Base-by-base conservation (phyloP, 2,797 vertebrate species). In the Labroides dimidiatus region DNA sequence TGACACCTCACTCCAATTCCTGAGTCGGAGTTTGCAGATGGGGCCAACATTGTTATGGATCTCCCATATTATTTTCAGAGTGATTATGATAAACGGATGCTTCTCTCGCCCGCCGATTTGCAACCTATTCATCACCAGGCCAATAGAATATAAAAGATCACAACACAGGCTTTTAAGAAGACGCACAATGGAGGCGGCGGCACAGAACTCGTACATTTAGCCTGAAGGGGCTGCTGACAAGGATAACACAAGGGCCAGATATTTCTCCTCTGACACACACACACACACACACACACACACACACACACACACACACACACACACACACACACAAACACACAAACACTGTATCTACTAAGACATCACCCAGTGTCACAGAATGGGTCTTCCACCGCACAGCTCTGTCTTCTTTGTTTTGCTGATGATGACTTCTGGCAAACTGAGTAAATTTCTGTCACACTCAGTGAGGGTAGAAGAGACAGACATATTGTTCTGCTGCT, bases 51-150 rank as follows among this genome's bases (percentile, higher is more conserved):
- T 79, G 64, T 77, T 68, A 68, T 73, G 47, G 76, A 77, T 83
- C 61, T 78, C 19, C 33, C 62, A 37, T 49, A 65, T 53, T 69
- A 78, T 67, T 64, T 78, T 48, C 43, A 53, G 17, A 55, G 44
- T 71, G 66, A 87, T 84, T 84, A 84, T 84, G 80, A 89, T 80
- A 77, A 87, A 89, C 23, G 19, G 77, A 83, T 69, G 52, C 43
- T 75, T 61, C 67, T 57, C 66, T 68, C 19, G 4, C 14, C 33
- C 21, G 13, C 56, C 72, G 23, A 59, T 74, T 70, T 70, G 67
- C 36, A 51, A 44, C 33, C 62, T 56, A 80, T 84, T 80, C 57
- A 74, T 84, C 74, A 80, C 48, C 11, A 45, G 42, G 43, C 56
- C 66, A 67, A 72, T 62, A 69, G 64, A 77, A 57, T 36, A 58